Evolutionary conservation across 2,113 vertebrate species (phyloP).

Genomic region (Gobiocypris rarus): DNA sequence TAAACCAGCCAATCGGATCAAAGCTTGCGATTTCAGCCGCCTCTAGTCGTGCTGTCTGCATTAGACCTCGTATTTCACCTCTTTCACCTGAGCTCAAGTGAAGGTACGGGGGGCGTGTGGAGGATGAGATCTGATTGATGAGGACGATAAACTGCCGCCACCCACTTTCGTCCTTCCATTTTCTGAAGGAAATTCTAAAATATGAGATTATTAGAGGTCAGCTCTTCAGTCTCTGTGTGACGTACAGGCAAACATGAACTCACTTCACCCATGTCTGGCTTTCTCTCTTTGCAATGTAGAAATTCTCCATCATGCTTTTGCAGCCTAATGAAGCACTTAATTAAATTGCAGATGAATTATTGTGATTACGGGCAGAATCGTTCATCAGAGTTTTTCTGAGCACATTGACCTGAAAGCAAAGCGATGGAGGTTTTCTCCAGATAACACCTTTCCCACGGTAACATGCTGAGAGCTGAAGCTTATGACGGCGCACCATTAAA

Average conservation of each 20-base stretch:
- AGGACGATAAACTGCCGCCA: not conserved
- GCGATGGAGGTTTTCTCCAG: not conserved
- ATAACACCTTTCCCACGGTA: conserved; percentile 4
- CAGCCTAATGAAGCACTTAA: conserved; percentile 35
- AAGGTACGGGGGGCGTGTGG: not conserved
- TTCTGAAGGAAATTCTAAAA: conserved; percentile 1
- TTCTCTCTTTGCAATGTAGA: not conserved
- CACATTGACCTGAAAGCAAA: conserved; percentile 11
- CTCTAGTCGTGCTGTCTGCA: not conserved
- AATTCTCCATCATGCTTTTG: conserved; percentile 24
- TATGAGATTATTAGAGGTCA: conserved; percentile 23
- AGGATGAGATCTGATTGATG: conserved; percentile 26
- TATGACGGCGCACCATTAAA: not conserved
- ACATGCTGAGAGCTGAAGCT: not conserved
- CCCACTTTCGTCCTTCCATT: conserved; percentile 7
- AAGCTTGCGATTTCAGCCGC: not conserved
- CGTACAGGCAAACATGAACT: not conserved
- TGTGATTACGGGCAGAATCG: not conserved
- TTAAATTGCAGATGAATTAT: conserved; percentile 20
- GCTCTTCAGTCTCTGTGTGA: not conserved
- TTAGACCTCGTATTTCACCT: too few species aligned
- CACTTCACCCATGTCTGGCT: not conserved
- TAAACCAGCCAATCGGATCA: not conserved
- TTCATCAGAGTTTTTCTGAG: not conserved
- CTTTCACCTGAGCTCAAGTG: not conserved